phyloP scores from a whole-genome alignment of 53 echinoderm and acorn worm species.

The Stichopus horrens region DNA sequence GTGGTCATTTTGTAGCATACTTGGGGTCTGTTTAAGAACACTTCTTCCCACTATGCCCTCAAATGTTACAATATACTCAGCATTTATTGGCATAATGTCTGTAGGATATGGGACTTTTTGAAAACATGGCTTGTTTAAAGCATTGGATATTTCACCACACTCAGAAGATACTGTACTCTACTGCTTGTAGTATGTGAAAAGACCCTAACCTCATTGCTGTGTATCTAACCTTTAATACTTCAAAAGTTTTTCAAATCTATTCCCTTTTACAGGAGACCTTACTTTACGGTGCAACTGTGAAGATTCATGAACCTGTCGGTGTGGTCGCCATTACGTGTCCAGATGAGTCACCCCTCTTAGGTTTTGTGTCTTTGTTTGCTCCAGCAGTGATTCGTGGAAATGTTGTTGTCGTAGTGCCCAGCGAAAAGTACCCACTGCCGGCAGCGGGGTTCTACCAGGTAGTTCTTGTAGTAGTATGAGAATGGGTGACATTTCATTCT shows the following conservation, averaged over 20 bases:
- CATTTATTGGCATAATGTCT: no score
- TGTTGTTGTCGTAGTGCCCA: slow-evolving; percentile 72
- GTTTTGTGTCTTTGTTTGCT: slow-evolving; percentile 93
- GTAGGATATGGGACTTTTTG: no score
- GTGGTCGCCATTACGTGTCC: slow-evolving; percentile 91
- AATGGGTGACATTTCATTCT: no score
- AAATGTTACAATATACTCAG: no score
- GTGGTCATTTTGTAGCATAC: neutral
- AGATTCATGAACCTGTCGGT: slow-evolving; percentile 91
- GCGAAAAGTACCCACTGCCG: slow-evolving; percentile 85
- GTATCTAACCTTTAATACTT: no score
- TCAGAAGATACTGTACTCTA: neutral
- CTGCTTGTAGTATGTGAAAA: neutral
- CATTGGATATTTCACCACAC: no score
- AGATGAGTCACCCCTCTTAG: slow-evolving; percentile 74
- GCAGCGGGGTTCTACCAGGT: slow-evolving; percentile 97
- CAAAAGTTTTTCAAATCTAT: no score
- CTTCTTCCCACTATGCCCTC: no score
- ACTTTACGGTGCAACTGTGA: slow-evolving; percentile 96
- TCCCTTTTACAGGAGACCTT: slow-evolving; percentile 71
- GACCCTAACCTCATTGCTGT: neutral
- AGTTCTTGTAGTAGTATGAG: no score
- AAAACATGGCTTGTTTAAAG: no score
- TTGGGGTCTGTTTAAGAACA: neutral
- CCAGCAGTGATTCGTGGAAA: slow-evolving; percentile 94